These are phyloP conservation scores for Agriopis leucophaearia DNA, from an alignment of 2,888 invertebrate species.

Conservation along the genomic window DNA sequence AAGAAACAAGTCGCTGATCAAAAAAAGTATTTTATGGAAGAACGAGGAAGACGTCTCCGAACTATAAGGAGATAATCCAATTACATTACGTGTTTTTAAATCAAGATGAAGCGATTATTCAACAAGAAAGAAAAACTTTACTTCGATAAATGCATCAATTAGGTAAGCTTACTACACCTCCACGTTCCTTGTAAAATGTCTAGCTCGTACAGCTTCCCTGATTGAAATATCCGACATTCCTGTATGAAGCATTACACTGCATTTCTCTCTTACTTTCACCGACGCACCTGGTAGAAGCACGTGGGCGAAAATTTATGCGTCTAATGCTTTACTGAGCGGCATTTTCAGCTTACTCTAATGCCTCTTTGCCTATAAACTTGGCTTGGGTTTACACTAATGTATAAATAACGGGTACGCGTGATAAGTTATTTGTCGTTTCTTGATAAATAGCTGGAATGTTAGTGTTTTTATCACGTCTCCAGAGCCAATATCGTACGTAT, in stretches of 20 bases:
- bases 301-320: conserved; percentile 61
- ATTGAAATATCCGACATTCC: conserved; percentile 24
- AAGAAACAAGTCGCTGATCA: neutral
- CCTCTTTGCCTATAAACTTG: conserved; percentile 2
- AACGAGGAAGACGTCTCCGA: neutral
- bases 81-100: neutral
- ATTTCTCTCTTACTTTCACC: conserved; percentile 49
- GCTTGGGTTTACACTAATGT: conserved; percentile 6
- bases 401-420: conserved; percentile 14
- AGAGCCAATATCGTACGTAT: neutral
- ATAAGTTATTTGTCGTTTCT: conserved; percentile 1
- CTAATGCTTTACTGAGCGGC: conserved; percentile 47
- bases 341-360: conserved; percentile 51
- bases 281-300: conserved; percentile 27
- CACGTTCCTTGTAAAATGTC: neutral
- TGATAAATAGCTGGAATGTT: neutral
- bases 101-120: neutral
- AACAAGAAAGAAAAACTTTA: neutral
- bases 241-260: conserved; percentile 24
- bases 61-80: neutral
- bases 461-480: neutral
- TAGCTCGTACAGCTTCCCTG: neutral
- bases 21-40: neutral
- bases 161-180: neutral
- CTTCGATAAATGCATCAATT: neutral